These are phyloP conservation scores for silkworm (Bombyx mori) DNA, from an alignment of 1,140 invertebrate species.

Conservation along the genomic window DNA sequence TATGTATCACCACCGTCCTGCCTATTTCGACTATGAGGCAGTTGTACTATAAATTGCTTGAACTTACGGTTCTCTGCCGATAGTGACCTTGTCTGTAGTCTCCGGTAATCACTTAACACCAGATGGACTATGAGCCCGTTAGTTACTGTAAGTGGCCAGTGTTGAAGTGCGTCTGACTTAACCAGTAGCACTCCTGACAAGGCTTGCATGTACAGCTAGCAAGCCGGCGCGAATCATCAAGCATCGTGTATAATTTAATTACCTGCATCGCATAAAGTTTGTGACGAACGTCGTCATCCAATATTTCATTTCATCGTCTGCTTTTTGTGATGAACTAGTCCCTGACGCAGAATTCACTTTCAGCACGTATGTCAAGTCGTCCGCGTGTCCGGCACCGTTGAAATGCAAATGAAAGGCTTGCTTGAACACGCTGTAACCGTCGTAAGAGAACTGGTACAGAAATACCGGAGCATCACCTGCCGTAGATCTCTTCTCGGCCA, in stretches of 20 bases:
- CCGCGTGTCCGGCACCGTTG: conserved; percentile 41
- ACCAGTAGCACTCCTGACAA: no score
- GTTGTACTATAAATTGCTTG: no score
- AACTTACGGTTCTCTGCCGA: no score
- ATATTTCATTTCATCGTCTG: conserved; percentile 24
- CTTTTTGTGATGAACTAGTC: conserved; percentile 4
- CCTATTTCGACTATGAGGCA: no score
- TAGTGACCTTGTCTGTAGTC: no score
- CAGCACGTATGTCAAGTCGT: conserved; percentile 50
- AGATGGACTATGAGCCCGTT: no score
- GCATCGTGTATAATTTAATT: conserved; percentile 11
- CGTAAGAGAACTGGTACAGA: conserved; percentile 43
- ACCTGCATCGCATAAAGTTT: conserved; percentile 41
- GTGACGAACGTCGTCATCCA: conserved; percentile 37
- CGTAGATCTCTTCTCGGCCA: conserved; percentile 25
- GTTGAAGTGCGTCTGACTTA: no score
- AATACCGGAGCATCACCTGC: conserved; percentile 29
- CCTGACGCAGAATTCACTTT: conserved; percentile 30
- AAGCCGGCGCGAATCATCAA: no score
- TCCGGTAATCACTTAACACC: no score
- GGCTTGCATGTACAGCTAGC: no score
- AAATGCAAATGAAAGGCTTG: conserved; percentile 21
- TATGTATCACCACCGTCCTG: no score
- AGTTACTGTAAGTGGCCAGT: no score
- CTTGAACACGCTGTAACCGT: conserved; percentile 32